Conservation (phyloP, 1,140 invertebrate species). For the Ceratosolen fusciceps region DNA sequence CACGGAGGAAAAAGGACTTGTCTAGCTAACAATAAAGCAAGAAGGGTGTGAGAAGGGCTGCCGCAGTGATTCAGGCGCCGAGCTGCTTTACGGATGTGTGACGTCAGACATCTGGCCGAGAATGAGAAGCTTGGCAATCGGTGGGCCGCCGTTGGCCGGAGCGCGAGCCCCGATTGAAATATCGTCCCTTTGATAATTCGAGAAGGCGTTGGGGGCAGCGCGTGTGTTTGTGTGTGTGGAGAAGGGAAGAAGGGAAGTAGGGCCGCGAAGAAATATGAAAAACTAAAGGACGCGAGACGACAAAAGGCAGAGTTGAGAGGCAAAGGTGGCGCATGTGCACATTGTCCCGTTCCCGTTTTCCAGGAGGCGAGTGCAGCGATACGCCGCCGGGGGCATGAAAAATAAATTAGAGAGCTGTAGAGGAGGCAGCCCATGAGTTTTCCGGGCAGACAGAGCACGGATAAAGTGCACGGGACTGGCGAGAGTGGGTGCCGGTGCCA, state of each 20-base stretch:
- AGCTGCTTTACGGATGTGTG: neutral
- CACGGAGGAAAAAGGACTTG: too few species aligned
- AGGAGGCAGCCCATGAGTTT: neutral
- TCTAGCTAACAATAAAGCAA: too few species aligned
- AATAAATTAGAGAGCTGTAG: slow-evolving; percentile 50
- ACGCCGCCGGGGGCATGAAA: slow-evolving; percentile 48
- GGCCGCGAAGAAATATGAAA: slow-evolving; percentile 9
- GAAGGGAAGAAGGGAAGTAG: too few species aligned
- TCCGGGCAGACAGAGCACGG: neutral
- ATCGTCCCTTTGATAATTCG: slow-evolving; percentile 8
- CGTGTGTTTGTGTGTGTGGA: neutral
- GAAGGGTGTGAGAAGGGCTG: too few species aligned
- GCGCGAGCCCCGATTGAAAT: neutral
- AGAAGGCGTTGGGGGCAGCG: neutral
- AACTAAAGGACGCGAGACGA: neutral
- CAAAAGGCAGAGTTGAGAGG: neutral
- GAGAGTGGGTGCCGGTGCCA: too few species aligned
- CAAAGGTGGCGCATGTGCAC: neutral
- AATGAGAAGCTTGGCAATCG: neutral
- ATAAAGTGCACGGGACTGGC: slow-evolving; percentile 23
- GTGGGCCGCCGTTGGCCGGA: neutral
- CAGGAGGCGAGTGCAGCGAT: slow-evolving; percentile 36
- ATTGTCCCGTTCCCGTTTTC: slow-evolving; percentile 8
- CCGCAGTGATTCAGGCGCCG: neutral
- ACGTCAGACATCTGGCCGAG: neutral